These are phyloP conservation scores for Tinea trinotella DNA, from an alignment of 2,888 invertebrate species.

Conservation along the genomic window DNA sequence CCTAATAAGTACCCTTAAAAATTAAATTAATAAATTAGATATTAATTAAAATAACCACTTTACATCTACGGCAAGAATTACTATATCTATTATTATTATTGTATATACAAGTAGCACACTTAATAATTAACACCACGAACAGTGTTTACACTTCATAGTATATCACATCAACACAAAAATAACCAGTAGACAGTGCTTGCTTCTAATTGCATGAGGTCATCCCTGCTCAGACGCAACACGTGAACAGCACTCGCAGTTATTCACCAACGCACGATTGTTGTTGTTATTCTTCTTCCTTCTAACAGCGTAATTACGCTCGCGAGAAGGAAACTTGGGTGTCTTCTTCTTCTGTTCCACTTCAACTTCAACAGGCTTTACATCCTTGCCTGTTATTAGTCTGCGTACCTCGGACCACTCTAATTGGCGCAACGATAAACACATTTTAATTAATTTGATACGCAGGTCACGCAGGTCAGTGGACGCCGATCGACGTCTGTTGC, in stretches of 20 bases:
- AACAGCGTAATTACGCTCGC: slow-evolving; percentile 78
- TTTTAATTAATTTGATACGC: slow-evolving; percentile 24
- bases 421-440: slow-evolving; percentile 60
- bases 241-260: slow-evolving; percentile 54
- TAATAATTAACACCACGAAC: background rate
- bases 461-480: background rate
- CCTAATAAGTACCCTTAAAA: background rate
- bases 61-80: no score
- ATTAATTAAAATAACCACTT: no score
- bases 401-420: slow-evolving; percentile 55
- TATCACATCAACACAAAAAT: slow-evolving; percentile 3
- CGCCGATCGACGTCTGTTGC: slow-evolving; percentile 3
- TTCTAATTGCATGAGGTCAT: slow-evolving; percentile 26
- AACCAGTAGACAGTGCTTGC: background rate
- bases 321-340: slow-evolving; percentile 77
- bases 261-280: slow-evolving; percentile 41
- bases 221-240: slow-evolving; percentile 48
- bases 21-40: background rate
- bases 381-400: slow-evolving; percentile 36
- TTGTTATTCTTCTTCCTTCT: slow-evolving; percentile 70
- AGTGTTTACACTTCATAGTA: background rate
- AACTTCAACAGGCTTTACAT: slow-evolving; percentile 33
- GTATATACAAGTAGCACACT: no score
- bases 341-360: slow-evolving; percentile 46
- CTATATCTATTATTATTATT: no score